Evolutionary conservation across 2,113 vertebrate species (phyloP), one percentile per base, ranked within the genome.

Genomic region (Pyxicephalus adspersus): DNA sequence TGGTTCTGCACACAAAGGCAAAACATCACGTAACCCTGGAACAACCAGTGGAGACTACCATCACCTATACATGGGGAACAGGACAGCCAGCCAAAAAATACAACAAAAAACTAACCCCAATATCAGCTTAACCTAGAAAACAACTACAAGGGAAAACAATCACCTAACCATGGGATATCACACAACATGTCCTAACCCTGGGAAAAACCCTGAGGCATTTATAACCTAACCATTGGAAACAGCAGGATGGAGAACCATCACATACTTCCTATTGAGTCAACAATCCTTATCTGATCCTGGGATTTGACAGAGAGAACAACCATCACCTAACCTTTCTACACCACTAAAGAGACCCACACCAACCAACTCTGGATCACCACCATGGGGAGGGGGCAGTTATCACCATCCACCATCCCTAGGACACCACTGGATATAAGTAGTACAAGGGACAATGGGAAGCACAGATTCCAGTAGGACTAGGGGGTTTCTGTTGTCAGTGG

Each of bases 371-470:
- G 65, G 19, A 2, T 22, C 11, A 22, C 64, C 28, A 34, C 63
- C 25, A 25, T 61, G 8, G 38, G 11, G 38, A 23, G 75, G n/a
- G n/a, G n/a, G n/a, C n/a, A n/a, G n/a, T n/a, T n/a, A n/a, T n/a
- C n/a, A 78, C 22, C 50, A 45, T 34, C 6, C 38, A 8, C 15
- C 51, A 60, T 50, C 77, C 77, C 65, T 58, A 31, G 22, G 64
- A 29, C 7, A n/a, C 8, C 8, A 38, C 7, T 38, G 19, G 29
- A n/a, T n/a, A n/a, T n/a, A n/a, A n/a, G n/a, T n/a, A n/a, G n/a
- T n/a, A n/a, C n/a, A n/a, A n/a, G n/a, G n/a, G n/a, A n/a, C n/a
- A n/a, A n/a, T n/a, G n/a, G n/a, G n/a, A n/a, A n/a, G n/a, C n/a
- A n/a, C n/a, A n/a, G n/a, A n/a, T n/a, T n/a, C n/a, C n/a, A n/a